phyloP scores from a whole-genome alignment of 1,140 invertebrate genomes.

The Pseudomyrmex dendroicus region DNA sequence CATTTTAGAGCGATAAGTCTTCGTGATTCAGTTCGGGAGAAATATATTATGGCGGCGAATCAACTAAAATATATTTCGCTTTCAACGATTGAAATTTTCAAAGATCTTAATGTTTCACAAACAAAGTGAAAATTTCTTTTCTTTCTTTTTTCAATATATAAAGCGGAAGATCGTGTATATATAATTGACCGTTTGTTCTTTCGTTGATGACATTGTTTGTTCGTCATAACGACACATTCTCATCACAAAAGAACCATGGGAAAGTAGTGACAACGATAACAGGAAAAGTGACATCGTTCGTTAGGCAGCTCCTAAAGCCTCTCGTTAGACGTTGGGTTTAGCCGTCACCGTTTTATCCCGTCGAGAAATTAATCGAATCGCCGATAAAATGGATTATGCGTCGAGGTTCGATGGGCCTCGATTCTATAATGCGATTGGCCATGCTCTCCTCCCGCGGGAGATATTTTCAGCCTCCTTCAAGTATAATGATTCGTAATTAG shows the following conservation, averaged over 20 bases:
- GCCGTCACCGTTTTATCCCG: slow-evolving; percentile 65
- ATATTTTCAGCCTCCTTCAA: slow-evolving; percentile 61
- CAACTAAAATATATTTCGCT: background rate
- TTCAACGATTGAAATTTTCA: too few species aligned
- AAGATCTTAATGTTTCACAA: too few species aligned
- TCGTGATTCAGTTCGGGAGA: background rate
- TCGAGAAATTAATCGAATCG: slow-evolving; percentile 67
- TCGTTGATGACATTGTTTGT: slow-evolving; percentile 41
- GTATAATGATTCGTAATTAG: slow-evolving; percentile 65
- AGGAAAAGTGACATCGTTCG: slow-evolving; percentile 56
- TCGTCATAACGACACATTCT: slow-evolving; percentile 23
- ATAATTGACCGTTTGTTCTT: background rate
- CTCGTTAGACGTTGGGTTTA: slow-evolving; percentile 61
- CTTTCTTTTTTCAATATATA: background rate
- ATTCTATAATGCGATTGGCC: slow-evolving; percentile 66
- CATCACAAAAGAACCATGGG: slow-evolving; percentile 32
- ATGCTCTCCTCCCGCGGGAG: slow-evolving; percentile 48
- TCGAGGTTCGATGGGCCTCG: slow-evolving; percentile 62
- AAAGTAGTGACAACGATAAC: slow-evolving; percentile 55
- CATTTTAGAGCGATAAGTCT: background rate
- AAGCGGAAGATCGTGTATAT: background rate
- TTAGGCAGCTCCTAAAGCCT: slow-evolving; percentile 53
- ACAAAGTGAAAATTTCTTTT: too few species aligned
- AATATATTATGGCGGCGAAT: background rate
- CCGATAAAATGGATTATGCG: slow-evolving; percentile 68